Conservation (phyloP, 2,797 vertebrate species). For the Psittacula derbiana region DNA sequence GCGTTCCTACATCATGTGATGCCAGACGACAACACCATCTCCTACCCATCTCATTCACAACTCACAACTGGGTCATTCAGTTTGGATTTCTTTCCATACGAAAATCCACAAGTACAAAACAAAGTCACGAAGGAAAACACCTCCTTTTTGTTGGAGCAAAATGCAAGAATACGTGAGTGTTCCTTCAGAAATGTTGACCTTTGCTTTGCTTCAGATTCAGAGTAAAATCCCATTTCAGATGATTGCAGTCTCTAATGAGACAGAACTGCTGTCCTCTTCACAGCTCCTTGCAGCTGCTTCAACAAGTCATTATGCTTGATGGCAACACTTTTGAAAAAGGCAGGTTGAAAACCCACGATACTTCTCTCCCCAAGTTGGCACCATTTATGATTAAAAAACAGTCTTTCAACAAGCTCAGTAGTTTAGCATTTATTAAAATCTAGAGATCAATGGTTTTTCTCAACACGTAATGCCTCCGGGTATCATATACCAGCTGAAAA, state of each 20-base stretch:
- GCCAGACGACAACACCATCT: not conserved
- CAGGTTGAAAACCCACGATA: not conserved
- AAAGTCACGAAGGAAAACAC: not conserved
- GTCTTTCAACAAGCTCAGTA: not conserved
- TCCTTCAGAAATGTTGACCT: not conserved
- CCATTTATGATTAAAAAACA: not conserved
- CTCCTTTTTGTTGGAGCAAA: not conserved
- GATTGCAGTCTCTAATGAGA: not conserved
- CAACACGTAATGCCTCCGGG: not conserved
- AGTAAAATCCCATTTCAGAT: not conserved
- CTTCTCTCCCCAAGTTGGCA: not conserved
- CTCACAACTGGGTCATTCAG: not conserved
- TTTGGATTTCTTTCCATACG: not conserved
- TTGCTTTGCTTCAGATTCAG: not conserved
- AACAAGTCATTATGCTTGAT: not conserved
- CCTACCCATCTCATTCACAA: not conserved
- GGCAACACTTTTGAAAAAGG: not conserved
- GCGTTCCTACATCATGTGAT: accelerated
- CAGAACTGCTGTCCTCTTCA: not conserved
- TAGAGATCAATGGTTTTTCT: not conserved
- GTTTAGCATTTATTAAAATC: constrained; percentile 25
- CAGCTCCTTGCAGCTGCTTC: not conserved
- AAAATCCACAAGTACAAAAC: not conserved
- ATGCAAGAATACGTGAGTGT: not conserved
- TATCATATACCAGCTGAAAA: not conserved